Evolutionary conservation across 2,113 vertebrate genomes (phyloP).

Genomic region (Rousettus leschenaultii): DNA sequence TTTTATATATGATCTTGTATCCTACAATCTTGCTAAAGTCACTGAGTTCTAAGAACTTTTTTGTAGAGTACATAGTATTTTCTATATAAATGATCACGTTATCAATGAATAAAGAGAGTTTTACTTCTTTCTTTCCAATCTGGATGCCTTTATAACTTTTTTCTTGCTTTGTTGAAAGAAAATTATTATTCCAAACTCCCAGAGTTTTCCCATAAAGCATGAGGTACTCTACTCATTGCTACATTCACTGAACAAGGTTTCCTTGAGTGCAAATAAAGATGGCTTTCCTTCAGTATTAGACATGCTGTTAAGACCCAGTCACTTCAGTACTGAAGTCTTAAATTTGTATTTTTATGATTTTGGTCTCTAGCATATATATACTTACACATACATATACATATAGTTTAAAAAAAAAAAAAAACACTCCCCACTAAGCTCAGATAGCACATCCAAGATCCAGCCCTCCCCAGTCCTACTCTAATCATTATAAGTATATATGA

Average conservation of each 20-base stretch:
- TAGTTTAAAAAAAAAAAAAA: too few relatives aligned
- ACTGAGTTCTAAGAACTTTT: neutral
- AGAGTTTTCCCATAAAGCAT: neutral
- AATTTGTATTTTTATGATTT: neutral
- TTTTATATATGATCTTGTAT: neutral
- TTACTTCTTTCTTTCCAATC: neutral
- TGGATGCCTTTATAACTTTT: neutral
- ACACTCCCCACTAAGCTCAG: neutral
- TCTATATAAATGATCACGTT: neutral
- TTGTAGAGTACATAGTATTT: neutral
- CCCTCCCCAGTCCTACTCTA: neutral
- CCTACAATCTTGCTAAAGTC: neutral
- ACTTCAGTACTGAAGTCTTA: neutral
- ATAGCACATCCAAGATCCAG: neutral
- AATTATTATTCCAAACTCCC: neutral
- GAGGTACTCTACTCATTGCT: neutral
- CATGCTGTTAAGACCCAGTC: neutral
- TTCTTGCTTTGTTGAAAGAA: neutral
- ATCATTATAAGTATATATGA: rapidly evolving
- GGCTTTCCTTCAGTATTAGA: neutral
- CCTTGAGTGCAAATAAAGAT: neutral
- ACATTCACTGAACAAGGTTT: neutral
- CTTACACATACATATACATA: neutral
- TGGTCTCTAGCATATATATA: neutral
- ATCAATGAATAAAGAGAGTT: neutral